Percentiles rank a stretch among this genome's conserved stretches.
Evolutionary conservation across 2,797 vertebrate species (phyloP).

Genomic region (Margarornis squamiger): DNA sequence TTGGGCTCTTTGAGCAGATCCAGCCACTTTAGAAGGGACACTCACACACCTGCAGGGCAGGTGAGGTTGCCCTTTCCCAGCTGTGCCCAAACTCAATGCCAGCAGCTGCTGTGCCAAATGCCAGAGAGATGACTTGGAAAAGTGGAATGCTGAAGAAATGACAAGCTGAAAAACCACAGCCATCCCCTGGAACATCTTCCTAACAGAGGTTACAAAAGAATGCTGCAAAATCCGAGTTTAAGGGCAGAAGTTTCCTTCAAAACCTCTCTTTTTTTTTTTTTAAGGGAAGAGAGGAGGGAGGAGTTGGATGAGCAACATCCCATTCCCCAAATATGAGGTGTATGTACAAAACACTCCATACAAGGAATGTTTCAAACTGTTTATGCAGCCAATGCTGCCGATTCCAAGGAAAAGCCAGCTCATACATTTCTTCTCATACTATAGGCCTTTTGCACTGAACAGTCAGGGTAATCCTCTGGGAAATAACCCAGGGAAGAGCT

Average conservation of each 20-base stretch:
- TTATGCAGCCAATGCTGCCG: accelerated
- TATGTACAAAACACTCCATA: accelerated
- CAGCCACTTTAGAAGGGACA: not conserved
- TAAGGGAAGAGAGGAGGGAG: not conserved
- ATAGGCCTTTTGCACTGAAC: not conserved
- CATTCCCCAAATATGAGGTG: not conserved
- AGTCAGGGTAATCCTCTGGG: not conserved
- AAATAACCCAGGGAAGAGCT: not conserved
- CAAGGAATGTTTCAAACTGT: not conserved
- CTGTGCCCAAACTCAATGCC: not conserved
- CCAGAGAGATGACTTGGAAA: not conserved
- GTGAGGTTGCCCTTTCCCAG: not conserved
- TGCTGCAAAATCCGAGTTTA: not conserved
- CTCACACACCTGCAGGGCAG: not conserved
- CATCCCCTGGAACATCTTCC: not conserved
- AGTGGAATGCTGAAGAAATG: not conserved
- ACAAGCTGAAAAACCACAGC: not conserved
- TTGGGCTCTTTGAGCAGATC: not conserved
- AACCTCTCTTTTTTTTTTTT: not conserved
- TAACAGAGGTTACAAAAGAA: not conserved
- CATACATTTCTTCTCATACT: not conserved
- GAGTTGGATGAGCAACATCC: not conserved
- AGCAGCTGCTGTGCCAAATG: not conserved
- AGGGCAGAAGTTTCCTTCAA: not conserved
- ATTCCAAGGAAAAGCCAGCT: not conserved